Evolutionary conservation across 2,113 vertebrate genomes (phyloP), one percentile per base, ranked within the genome.

Genomic region (Hemichromis elongatus): DNA sequence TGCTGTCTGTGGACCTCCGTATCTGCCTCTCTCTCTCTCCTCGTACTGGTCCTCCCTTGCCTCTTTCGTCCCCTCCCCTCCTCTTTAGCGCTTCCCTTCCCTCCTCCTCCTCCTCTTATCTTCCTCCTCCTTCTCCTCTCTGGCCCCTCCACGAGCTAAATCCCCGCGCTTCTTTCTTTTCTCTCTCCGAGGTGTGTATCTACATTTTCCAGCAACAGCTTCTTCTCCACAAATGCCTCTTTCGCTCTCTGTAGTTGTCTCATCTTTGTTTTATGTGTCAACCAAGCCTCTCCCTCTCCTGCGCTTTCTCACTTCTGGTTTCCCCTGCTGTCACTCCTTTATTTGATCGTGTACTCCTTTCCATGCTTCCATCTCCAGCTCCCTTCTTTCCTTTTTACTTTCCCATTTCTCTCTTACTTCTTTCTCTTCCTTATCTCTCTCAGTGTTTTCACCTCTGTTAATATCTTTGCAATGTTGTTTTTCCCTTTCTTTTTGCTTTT

Each of bases 251-350:
- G 13, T 83, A 87, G 73, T 83, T 90, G 86, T 90, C 88, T 93
- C 92, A 91, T 92, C 86, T 93, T 90, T 93, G 87, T 90, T 91
- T 91, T 82, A 78, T 90, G 82, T 93, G 92, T 92, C 90, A 91
- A 86, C 68, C 66, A 40, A 78, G 61, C 80, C 63, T 79, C 91
- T 75, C 57, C 79, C 77, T 80, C 77, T 57, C 78, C 70, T n/a
- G 70, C 4, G 16, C 70, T 75, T 16, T 79, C 82, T 77, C 84
- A 37, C 53, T 78, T 50, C 77, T 78, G 52, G 21, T 40, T 80
- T 61, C 57, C 68, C 89, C 61, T 2, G 3, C 84, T 79, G 53
- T 87, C 86, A 90, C 73, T 86, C 61, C 24, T 88, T 80, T 54
- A 90, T 92, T 93, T 91, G 81, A 93, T 93, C 89, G 73, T 80